Evolutionary conservation across 2,113 vertebrate genomes (phyloP), one percentile per base, ranked within the genome.

Genomic region (Rhipidura dahli): DNA sequence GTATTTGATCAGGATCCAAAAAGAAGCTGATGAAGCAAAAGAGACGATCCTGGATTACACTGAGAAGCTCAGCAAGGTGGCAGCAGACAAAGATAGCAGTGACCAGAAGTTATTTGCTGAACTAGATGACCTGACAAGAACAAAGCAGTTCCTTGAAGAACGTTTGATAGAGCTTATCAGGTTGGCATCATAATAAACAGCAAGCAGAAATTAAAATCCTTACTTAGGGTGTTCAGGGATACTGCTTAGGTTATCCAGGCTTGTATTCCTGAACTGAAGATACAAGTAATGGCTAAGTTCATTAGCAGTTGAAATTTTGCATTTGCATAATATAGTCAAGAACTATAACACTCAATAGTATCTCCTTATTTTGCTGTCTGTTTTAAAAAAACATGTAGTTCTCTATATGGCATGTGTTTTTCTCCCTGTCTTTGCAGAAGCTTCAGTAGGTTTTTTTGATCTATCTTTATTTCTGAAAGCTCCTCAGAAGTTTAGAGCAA

Each of bases 61-160:
- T 70, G 98, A 96, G 80, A 98, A 97, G 85, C 98, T 99, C 53
- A 98, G 96, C 89, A 98, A 97, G 83, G 97, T 98, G 91, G 97
- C 68, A 15, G 95, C 96, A 77, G 98, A 99, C 90, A 98, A 97
- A 88, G 98, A 99, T 28, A 98, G 89, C 84, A 97, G 96, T 7
- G 98, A 99, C 78, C 96, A 98, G 65, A 98, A 98, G 97, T 97
- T 98, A 37, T 95, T 98, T 19, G 99, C 99, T 31, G 99, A 99
- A 92, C 96, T 99, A 12, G 99, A 99, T 42, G 99, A 99, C 94
- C 98, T 99, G 78, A 98, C 98, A 18, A 98, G 98, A 92, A 99
- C 99, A 86, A 99, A 99, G 96, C 98, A 98, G 72, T 99, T 99
- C 97, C 97, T 99, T 64, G 99, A 99, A 94, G 99, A 99, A 84